A percentile compares a stretch with the other conserved stretches of the same genome.
Conservation (phyloP, 2,888 invertebrate species). For the Microplitis deprimator region DNA sequence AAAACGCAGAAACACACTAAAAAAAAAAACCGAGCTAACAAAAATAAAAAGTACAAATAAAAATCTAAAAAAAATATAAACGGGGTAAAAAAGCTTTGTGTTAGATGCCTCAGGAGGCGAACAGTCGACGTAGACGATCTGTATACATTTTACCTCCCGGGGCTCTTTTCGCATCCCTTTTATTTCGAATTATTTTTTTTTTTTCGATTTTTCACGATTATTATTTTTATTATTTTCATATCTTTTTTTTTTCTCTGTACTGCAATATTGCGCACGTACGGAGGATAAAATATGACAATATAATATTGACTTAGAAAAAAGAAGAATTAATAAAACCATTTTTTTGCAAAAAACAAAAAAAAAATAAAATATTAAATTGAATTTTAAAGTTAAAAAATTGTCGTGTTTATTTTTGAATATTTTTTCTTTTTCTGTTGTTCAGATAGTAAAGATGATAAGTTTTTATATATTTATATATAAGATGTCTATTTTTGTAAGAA, state of each 20-base stretch:
- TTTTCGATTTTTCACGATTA: slow-evolving; percentile 15
- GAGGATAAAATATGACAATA: not conserved
- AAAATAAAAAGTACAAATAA: not conserved
- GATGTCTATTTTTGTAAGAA: too few relatives aligned
- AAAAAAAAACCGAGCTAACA: not conserved
- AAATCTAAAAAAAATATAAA: not conserved
- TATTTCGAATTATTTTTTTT: slow-evolving; percentile 32
- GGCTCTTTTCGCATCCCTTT: slow-evolving; percentile 43
- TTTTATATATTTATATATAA: not conserved
- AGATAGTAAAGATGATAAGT: not conserved
- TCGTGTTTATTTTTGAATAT: too few relatives aligned
- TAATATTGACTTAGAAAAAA: not conserved
- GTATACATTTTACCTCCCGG: slow-evolving; percentile 46
- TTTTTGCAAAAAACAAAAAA: not conserved
- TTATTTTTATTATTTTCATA: slow-evolving; percentile 20
- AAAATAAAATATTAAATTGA: not conserved
- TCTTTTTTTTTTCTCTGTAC: slow-evolving; percentile 12
- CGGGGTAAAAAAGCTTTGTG: slow-evolving; percentile 25
- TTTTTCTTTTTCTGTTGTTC: not conserved
- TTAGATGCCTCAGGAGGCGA: slow-evolving; percentile 31
- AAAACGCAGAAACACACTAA: not conserved
- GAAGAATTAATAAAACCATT: not conserved
- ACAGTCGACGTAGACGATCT: slow-evolving; percentile 40
- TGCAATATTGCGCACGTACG: not conserved
- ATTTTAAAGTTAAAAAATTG: too few relatives aligned